These are phyloP conservation scores for Morone saxatilis DNA, from an alignment of 2,113 vertebrate genomes.

Conservation along the genomic window DNA sequence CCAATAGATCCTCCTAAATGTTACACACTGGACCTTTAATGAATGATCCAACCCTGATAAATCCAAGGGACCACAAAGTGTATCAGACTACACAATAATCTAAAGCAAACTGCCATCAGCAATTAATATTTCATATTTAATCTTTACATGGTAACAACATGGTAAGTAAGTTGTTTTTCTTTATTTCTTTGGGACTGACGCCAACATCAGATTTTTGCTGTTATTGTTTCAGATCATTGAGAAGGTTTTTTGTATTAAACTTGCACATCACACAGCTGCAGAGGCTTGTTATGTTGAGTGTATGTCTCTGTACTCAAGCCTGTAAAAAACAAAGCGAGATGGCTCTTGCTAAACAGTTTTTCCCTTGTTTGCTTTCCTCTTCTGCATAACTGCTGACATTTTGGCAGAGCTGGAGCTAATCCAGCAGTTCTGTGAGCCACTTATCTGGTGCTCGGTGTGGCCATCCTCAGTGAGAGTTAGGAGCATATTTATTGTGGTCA, in stretches of 20 bases:
- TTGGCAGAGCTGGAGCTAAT: slow-evolving; percentile 49
- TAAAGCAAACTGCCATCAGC: too few relatives aligned
- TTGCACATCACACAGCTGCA: background rate
- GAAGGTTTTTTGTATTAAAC: background rate
- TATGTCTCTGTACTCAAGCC: background rate
- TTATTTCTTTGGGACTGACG: background rate
- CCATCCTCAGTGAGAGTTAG: slow-evolving; percentile 19
- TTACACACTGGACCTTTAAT: too few relatives aligned
- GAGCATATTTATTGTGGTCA: slow-evolving; percentile 39
- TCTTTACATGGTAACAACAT: background rate
- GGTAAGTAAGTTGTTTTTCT: too few relatives aligned
- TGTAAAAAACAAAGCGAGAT: background rate
- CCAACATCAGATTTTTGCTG: background rate
- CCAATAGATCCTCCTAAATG: too few relatives aligned
- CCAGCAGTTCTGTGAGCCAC: slow-evolving; percentile 46
- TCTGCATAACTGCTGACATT: slow-evolving; percentile 60
- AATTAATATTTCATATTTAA: too few relatives aligned
- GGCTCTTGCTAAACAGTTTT: slow-evolving; percentile 4
- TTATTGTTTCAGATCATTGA: background rate
- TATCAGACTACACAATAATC: too few relatives aligned
- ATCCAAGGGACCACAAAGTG: too few relatives aligned
- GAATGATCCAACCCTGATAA: too few relatives aligned
- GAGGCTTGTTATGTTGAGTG: background rate
- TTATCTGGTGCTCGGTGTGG: slow-evolving; percentile 47
- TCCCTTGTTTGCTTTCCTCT: slow-evolving; percentile 26